phyloP scores from a whole-genome alignment of 2,888 invertebrate species.

The Leptopilina syphax region DNA sequence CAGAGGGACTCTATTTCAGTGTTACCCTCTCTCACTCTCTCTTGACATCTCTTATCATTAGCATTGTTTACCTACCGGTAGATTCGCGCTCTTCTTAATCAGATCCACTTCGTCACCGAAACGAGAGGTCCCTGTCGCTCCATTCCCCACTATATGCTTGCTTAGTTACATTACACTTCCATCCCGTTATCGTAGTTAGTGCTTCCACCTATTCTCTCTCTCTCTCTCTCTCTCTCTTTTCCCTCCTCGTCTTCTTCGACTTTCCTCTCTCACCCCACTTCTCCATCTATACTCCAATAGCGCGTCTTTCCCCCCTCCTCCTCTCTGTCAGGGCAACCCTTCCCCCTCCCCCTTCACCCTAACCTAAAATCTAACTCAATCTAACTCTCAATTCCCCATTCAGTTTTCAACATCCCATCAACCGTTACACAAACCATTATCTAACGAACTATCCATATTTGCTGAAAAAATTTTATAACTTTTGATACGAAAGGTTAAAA shows the following conservation, averaged over 20 bases:
- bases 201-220: background rate
- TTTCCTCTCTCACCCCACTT: background rate
- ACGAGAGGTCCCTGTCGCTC: constrained; percentile 48
- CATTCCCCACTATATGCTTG: constrained; percentile 18
- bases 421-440: background rate
- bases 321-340: no score
- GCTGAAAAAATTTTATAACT: background rate
- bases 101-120: constrained; percentile 58
- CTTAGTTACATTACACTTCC: constrained; percentile 35
- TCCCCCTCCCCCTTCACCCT: background rate
- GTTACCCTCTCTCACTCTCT: constrained; percentile 4
- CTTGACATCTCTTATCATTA: constrained; percentile 58
- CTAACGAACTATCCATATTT: constrained; percentile 53
- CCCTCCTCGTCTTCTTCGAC: background rate
- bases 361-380: constrained; percentile 11
- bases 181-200: constrained; percentile 29
- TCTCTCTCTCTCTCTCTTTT: no score
- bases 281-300: no score
- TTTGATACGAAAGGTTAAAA: constrained; percentile 24
- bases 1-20: constrained; percentile 14
- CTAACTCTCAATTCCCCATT: constrained; percentile 35
- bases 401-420: constrained; percentile 41
- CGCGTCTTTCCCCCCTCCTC: no score
- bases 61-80: constrained; percentile 57
- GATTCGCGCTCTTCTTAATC: constrained; percentile 55